Evolutionary conservation across 1,140 invertebrate species (phyloP).

Genomic region (Oncopeltus fasciatus): DNA sequence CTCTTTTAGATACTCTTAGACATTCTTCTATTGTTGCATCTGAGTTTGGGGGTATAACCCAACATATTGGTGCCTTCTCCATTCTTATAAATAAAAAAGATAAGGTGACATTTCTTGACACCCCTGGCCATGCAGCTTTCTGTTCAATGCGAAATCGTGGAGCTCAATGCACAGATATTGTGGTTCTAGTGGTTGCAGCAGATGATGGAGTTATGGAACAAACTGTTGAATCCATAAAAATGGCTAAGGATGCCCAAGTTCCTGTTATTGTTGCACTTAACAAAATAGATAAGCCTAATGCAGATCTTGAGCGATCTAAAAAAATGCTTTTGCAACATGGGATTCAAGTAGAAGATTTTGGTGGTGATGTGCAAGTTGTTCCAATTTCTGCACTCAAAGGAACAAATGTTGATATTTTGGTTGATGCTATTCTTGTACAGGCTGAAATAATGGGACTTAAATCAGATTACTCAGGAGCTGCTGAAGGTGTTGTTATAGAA

Average conservation of each 20-base stretch:
- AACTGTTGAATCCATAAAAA: slow-evolving; percentile 66
- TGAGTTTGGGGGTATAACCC: slow-evolving; percentile 99
- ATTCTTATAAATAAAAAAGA: slow-evolving; percentile 38
- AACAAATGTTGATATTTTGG: slow-evolving; percentile 60
- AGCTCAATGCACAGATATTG: slow-evolving; percentile 83
- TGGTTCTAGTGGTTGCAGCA: slow-evolving; percentile 92
- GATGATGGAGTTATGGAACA: slow-evolving; percentile 99
- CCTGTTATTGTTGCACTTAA: slow-evolving; percentile 97
- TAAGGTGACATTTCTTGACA: slow-evolving; percentile 88
- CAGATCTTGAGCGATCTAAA: slow-evolving; percentile 65
- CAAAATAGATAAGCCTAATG: slow-evolving; percentile 88
- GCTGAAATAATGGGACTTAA: slow-evolving; percentile 80
- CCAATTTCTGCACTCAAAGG: slow-evolving; percentile 80
- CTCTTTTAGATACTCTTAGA: slow-evolving; percentile 78
- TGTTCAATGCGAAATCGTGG: slow-evolving; percentile 80
- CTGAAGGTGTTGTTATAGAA: slow-evolving; percentile 86
- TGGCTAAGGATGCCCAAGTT: slow-evolving; percentile 65
- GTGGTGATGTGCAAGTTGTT: slow-evolving; percentile 85
- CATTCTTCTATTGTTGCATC: slow-evolving; percentile 70
- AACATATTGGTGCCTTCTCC: slow-evolving; percentile 97
- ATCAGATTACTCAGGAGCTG: slow-evolving; percentile 62
- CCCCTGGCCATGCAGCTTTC: slow-evolving; percentile 99
- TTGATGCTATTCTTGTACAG: slow-evolving; percentile 72
- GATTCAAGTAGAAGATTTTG: slow-evolving; percentile 70
- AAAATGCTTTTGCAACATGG: slow-evolving; percentile 57